Conservation (phyloP, 1,140 invertebrate genomes). For the Choristoneura fumiferana region DNA sequence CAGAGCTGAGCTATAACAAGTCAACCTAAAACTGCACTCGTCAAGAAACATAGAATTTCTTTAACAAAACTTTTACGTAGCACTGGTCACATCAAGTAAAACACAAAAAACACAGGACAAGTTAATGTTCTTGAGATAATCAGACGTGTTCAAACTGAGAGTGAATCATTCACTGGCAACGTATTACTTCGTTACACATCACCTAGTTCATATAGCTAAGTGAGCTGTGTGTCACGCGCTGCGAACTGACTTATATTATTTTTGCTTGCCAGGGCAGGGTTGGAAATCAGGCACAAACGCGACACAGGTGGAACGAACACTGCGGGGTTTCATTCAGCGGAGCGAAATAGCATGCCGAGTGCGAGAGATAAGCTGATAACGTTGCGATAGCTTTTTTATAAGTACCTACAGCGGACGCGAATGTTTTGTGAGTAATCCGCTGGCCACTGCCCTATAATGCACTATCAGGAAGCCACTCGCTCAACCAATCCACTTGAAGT, state of each 20-base stretch:
- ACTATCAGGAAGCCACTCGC: slow-evolving; percentile 7
- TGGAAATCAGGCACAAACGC: slow-evolving; percentile 44
- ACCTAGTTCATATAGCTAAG: slow-evolving; percentile 28
- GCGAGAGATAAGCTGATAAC: slow-evolving; percentile 72
- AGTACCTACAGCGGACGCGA: slow-evolving; percentile 25
- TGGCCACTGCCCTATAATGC: slow-evolving; percentile 11
- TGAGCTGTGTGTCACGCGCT: slow-evolving; percentile 36
- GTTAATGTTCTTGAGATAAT: slow-evolving; percentile 26
- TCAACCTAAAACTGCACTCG: not conserved
- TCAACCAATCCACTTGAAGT: slow-evolving; percentile 2
- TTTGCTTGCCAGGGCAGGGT: slow-evolving; percentile 41
- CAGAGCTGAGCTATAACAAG: too few relatives aligned
- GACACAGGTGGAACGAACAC: slow-evolving; percentile 45
- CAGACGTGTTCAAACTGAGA: slow-evolving; percentile 24
- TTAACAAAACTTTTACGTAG: too few relatives aligned
- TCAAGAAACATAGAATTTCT: slow-evolving; percentile 4
- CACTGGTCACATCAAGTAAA: too few relatives aligned
- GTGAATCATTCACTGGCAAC: slow-evolving; percentile 30
- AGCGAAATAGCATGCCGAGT: slow-evolving; percentile 60
- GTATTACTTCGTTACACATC: slow-evolving; percentile 33
- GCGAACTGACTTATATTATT: slow-evolving; percentile 37
- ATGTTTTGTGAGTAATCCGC: slow-evolving; percentile 33
- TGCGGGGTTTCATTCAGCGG: slow-evolving; percentile 40
- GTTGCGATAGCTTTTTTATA: slow-evolving; percentile 55
- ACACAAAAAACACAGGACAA: slow-evolving; percentile 11